phyloP scores from a whole-genome alignment of 1,140 invertebrate genomes.

The Polypedilum pembai region DNA sequence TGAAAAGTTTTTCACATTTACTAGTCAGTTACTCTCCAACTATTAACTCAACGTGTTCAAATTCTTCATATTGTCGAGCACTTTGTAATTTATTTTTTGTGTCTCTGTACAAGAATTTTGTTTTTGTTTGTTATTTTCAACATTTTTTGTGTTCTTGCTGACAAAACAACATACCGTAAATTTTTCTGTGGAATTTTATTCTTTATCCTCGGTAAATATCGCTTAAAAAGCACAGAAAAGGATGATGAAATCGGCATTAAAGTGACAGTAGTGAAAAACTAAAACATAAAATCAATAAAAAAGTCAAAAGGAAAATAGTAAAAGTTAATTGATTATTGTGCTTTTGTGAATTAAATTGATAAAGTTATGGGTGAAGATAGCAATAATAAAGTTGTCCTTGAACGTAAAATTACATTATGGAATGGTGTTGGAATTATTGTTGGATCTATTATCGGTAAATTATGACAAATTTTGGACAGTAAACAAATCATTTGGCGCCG shows the following conservation, averaged over 20 bases:
- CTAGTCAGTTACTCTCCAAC: not conserved
- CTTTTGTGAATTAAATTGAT: not conserved
- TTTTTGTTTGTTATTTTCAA: not conserved
- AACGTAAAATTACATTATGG: slow-evolving; percentile 72
- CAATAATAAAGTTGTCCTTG: slow-evolving; percentile 54
- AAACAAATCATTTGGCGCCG: not conserved
- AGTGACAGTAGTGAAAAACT: not conserved
- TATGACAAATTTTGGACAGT: not conserved
- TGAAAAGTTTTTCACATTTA: not conserved
- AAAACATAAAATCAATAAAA: not conserved
- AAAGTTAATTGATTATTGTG: not conserved
- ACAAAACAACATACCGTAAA: not conserved
- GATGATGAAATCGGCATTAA: slow-evolving; percentile 3
- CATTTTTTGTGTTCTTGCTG: not conserved
- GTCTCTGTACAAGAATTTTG: not conserved
- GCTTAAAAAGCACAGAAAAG: not conserved
- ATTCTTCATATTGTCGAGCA: too few relatives aligned
- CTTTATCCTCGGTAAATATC: not conserved
- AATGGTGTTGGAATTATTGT: slow-evolving; percentile 84
- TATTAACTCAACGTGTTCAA: not conserved
- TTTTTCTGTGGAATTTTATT: not conserved
- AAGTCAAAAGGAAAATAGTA: not conserved
- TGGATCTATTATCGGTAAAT: slow-evolving; percentile 64
- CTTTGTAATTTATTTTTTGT: not conserved
- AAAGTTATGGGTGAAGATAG: not conserved